These are phyloP conservation scores for Hassar affinis DNA, from an alignment of 2,113 vertebrate species.

Conservation along the genomic window DNA sequence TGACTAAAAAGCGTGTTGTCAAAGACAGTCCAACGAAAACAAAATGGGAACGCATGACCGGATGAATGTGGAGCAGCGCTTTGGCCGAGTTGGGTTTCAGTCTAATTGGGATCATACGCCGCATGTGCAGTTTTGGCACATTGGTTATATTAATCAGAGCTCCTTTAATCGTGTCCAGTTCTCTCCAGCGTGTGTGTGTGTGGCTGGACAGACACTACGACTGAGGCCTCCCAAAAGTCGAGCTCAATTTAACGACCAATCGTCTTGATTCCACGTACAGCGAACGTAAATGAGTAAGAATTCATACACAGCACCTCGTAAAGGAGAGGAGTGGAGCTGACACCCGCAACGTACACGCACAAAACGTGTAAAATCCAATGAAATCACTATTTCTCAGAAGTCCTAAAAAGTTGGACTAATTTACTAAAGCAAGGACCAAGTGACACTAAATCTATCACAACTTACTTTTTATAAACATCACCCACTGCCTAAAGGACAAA, in stretches of 20 bases:
- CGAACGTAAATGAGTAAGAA: neutral
- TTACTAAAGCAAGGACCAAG: neutral
- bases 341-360: no score
- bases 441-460: neutral
- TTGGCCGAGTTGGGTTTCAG: constrained; percentile 82
- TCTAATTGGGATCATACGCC: constrained; percentile 87
- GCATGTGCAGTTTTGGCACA: constrained; percentile 81
- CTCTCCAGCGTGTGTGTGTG: constrained; percentile 65
- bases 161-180: constrained; percentile 79
- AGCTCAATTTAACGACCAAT: neutral
- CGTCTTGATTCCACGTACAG: neutral
- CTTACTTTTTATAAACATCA: neutral
- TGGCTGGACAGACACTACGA: constrained; percentile 69
- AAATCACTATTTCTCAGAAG: neutral
- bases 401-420: neutral
- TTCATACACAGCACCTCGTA: neutral
- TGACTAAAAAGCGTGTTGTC: constrained; percentile 68
- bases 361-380: neutral
- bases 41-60: constrained; percentile 76
- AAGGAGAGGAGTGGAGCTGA: neutral
- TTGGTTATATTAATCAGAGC: constrained; percentile 82
- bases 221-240: constrained; percentile 56
- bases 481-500: neutral
- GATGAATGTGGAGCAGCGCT: constrained; percentile 74
- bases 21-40: constrained; percentile 82